These are phyloP conservation scores for Meloe dianella DNA, from an alignment of 2,888 invertebrate genomes.

Conservation along the genomic window DNA sequence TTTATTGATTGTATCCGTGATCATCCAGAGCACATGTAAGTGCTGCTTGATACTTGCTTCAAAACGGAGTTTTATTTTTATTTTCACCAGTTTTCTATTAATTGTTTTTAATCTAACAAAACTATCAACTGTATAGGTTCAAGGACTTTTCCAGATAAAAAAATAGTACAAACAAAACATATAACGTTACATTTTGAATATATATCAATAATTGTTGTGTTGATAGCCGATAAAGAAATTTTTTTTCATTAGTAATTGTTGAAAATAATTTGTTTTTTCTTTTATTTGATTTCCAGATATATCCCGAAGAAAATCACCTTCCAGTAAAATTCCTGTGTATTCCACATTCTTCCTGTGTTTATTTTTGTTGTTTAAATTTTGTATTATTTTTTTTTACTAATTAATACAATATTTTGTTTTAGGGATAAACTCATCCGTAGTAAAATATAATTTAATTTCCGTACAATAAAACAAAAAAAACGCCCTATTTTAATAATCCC, in stretches of 20 bases:
- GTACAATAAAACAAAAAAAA: no score
- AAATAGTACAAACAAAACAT: no score
- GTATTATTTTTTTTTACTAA: slow-evolving; percentile 11
- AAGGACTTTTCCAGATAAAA: no score
- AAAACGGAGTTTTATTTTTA: no score
- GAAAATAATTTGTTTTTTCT: slow-evolving; percentile 16
- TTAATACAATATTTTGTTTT: slow-evolving; percentile 32
- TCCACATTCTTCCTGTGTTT: not conserved
- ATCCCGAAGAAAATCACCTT: slow-evolving; percentile 39
- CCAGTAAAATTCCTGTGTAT: slow-evolving; percentile 3
- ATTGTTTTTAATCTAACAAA: no score
- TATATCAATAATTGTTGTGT: no score
- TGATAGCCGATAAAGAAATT: not conserved
- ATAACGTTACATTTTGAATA: no score
- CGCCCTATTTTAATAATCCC: not conserved
- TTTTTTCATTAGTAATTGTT: slow-evolving; percentile 20
- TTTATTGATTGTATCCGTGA: slow-evolving; percentile 92
- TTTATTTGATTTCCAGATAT: slow-evolving; percentile 51
- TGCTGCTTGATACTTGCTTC: slow-evolving; percentile 34
- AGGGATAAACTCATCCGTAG: slow-evolving; percentile 21
- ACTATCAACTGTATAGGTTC: no score
- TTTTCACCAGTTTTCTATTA: no score
- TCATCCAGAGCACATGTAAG: slow-evolving; percentile 98
- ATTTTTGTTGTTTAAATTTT: no score
- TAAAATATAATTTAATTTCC: slow-evolving; percentile 28